Percentiles rank a stretch among this genome's conserved stretches.
Conservation (phyloP, 2,888 invertebrate species). For the Monopis laevigella region DNA sequence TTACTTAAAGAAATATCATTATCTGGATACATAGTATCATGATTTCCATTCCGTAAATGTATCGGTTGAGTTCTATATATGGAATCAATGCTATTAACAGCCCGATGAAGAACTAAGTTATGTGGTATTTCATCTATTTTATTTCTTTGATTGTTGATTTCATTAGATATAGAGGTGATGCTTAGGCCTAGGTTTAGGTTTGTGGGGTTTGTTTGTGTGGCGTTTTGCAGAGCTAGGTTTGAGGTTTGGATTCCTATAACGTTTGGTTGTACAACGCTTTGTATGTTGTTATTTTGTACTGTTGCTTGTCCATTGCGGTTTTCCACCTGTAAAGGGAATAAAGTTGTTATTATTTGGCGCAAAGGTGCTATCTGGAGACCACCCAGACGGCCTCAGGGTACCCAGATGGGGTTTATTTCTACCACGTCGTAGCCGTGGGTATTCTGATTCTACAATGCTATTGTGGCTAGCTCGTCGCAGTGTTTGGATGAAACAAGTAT, state of each 20-base stretch:
- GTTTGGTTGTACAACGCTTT: slow-evolving; percentile 31
- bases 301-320: slow-evolving; percentile 46
- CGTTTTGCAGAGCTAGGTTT: slow-evolving; percentile 31
- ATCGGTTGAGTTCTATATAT: slow-evolving; percentile 30
- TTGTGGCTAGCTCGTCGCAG: too few relatives aligned
- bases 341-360: too few relatives aligned
- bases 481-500: too few relatives aligned
- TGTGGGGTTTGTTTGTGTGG: slow-evolving; percentile 31
- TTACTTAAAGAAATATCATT: slow-evolving; percentile 32
- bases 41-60: slow-evolving; percentile 45
- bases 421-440: too few relatives aligned
- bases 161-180: slow-evolving; percentile 32
- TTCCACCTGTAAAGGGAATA: too few relatives aligned
- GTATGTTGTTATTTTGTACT: slow-evolving; percentile 31
- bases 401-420: too few relatives aligned
- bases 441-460: too few relatives aligned
- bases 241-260: slow-evolving; percentile 40
- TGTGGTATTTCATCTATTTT: slow-evolving; percentile 42
- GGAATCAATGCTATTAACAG: slow-evolving; percentile 43
- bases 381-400: too few relatives aligned
- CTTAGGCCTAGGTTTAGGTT: slow-evolving; percentile 42
- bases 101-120: slow-evolving; percentile 45
- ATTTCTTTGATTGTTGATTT: too few relatives aligned
- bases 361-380: too few relatives aligned
- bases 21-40: slow-evolving; percentile 39